Evolutionary conservation across 2,888 invertebrate genomes (phyloP), one percentile per base, ranked within the genome.

Genomic region (Merodon equestris): DNA sequence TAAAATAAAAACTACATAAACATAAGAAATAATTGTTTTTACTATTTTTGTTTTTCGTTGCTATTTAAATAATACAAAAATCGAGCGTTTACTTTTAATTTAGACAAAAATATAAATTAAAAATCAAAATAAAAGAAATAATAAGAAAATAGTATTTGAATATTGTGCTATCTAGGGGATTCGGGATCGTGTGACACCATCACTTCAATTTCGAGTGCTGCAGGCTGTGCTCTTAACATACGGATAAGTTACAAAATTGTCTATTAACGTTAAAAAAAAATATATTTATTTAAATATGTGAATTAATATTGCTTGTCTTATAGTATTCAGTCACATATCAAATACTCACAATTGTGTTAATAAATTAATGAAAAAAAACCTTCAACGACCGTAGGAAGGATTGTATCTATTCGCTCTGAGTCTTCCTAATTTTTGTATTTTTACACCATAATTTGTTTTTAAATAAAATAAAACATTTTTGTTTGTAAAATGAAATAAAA

Each of bases 241-340:
- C n/a, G n/a, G n/a, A n/a, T n/a, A n/a, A n/a, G n/a, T n/a, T n/a
- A n/a, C n/a, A n/a, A n/a, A 27, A 27, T 7, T 27, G 3, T 27
- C 3, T 27, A 27, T 27, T 27, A 27, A 27, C 27, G 7, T 27
- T 45, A 34, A 47, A 34, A 40, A 34, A 27, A 14, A 51, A 38
- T 53, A 53, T 53, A 38, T 53, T 9, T 36, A 63, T 27, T 27
- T 27, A 53, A 45, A 45, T 36, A 53, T 36, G 9, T 54, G 12
- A 47, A 54, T 45, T 47, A 67, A 17, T 19, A 15, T 54, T 54
- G 2, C 7, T 27, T 27, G 7, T 27, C 27, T 27, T 36, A 47
- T 50, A 42, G 56, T 50, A 67, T 67, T 67, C 67, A 67, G 67
- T 67, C 67, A 50, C 57, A 57, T 50, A 48, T 40, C 27, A 56